These are phyloP conservation scores for Apodemia zela DNA, from an alignment of 2,888 invertebrate genomes.

Conservation along the genomic window DNA sequence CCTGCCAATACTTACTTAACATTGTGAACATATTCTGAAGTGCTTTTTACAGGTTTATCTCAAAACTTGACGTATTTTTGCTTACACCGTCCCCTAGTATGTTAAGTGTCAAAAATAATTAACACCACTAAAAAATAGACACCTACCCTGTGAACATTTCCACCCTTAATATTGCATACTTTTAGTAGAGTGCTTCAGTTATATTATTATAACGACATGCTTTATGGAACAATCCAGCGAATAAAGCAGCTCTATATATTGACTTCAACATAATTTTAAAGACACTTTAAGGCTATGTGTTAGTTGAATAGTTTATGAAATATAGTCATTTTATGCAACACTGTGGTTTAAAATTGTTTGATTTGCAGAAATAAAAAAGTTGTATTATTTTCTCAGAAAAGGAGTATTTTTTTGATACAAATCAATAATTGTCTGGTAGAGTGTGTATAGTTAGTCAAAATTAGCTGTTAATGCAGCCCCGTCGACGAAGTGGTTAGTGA, in stretches of 20 bases:
- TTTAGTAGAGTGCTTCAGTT: background rate
- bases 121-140: conserved; percentile 40
- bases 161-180: conserved; percentile 35
- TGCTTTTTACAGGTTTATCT: background rate
- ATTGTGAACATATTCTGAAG: background rate
- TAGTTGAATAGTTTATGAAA: too few relatives aligned
- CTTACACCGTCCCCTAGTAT: conserved; percentile 31
- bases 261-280: too few relatives aligned
- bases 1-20: background rate
- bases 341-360: too few relatives aligned
- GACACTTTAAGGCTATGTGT: too few relatives aligned
- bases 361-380: too few relatives aligned
- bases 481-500: too few relatives aligned
- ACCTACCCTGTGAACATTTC: conserved; percentile 62
- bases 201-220: conserved; percentile 18
- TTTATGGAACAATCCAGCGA: conserved; percentile 6
- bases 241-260: background rate
- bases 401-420: too few relatives aligned
- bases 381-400: too few relatives aligned
- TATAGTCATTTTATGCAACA: too few relatives aligned
- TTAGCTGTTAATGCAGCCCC: too few relatives aligned
- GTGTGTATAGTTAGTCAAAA: too few relatives aligned
- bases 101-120: conserved; percentile 47
- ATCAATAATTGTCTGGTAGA: too few relatives aligned
- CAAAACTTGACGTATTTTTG: conserved; percentile 10